Evolutionary conservation across 92 coral and sea anemone genomes (phyloP).

Genomic region (Phenganax subtilis): DNA sequence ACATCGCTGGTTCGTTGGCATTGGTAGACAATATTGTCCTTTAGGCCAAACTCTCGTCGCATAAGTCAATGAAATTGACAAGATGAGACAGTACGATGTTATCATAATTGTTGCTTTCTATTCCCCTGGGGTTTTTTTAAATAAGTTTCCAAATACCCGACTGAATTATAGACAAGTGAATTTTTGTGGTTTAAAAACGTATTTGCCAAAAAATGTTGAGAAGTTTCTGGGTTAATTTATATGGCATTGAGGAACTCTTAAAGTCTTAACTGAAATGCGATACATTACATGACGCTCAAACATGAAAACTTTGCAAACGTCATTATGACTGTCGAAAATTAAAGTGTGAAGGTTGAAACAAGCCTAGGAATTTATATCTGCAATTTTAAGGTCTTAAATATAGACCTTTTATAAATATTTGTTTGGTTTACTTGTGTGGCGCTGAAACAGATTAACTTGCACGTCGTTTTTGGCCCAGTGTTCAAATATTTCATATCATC

Average conservation of each 20-base stretch:
- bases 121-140: not conserved
- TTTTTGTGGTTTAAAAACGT: not conserved
- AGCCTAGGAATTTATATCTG: too few relatives aligned
- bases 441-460: not conserved
- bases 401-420: too few relatives aligned
- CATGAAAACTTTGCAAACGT: too few relatives aligned
- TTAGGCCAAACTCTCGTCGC: not conserved
- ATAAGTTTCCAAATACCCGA: too few relatives aligned
- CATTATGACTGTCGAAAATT: too few relatives aligned
- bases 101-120: not conserved
- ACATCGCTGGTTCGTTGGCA: conserved; percentile 20
- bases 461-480: too few relatives aligned
- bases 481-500: too few relatives aligned
- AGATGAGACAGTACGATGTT: not conserved
- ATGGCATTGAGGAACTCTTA: not conserved
- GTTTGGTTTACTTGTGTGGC: too few relatives aligned
- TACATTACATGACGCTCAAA: too few relatives aligned
- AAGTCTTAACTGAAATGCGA: not conserved
- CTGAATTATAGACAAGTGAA: not conserved
- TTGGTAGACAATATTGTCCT: conserved; percentile 28
- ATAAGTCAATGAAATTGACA: not conserved
- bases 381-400: too few relatives aligned
- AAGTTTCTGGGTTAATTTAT: not conserved
- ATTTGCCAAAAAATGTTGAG: not conserved
- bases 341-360: too few relatives aligned